phyloP scores from a whole-genome alignment of 2,113 vertebrate genomes.

The Scalopus aquaticus region DNA sequence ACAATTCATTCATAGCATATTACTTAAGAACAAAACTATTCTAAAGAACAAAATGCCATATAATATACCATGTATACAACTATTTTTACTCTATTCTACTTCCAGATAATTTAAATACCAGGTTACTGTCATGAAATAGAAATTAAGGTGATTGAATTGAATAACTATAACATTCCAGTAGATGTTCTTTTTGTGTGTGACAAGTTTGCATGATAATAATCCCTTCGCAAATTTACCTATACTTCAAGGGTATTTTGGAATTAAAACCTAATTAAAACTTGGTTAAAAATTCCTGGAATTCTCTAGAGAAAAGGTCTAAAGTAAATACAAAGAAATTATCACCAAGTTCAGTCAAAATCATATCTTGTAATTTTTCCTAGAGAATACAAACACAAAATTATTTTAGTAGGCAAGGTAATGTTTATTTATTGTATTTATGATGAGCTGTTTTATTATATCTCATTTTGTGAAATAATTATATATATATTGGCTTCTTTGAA shows the following conservation, averaged over 20 bases:
- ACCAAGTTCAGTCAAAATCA: conserved; percentile 24
- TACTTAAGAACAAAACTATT: neutral
- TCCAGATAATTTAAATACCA: neutral
- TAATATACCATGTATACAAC: neutral
- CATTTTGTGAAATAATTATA: conserved; percentile 3
- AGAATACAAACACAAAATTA: conserved; percentile 28
- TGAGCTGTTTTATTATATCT: neutral
- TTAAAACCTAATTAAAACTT: conserved; percentile 65
- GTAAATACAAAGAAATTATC: conserved; percentile 37
- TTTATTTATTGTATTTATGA: neutral
- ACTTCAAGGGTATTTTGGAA: conserved; percentile 15
- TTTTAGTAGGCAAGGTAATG: neutral
- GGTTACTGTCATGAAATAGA: neutral
- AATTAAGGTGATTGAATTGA: conserved; percentile 15
- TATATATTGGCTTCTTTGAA: conserved; percentile 22
- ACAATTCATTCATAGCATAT: neutral
- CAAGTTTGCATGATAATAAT: conserved; percentile 31
- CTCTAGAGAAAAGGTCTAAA: conserved; percentile 13
- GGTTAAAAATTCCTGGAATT: conserved; percentile 40
- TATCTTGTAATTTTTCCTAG: neutral
- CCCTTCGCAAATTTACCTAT: neutral
- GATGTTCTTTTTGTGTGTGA: neutral
- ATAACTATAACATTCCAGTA: neutral
- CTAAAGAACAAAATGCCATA: neutral
- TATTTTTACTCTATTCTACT: neutral